Evolutionary conservation across 1,140 invertebrate genomes (phyloP).

Genomic region (Matsumurasca onukii): DNA sequence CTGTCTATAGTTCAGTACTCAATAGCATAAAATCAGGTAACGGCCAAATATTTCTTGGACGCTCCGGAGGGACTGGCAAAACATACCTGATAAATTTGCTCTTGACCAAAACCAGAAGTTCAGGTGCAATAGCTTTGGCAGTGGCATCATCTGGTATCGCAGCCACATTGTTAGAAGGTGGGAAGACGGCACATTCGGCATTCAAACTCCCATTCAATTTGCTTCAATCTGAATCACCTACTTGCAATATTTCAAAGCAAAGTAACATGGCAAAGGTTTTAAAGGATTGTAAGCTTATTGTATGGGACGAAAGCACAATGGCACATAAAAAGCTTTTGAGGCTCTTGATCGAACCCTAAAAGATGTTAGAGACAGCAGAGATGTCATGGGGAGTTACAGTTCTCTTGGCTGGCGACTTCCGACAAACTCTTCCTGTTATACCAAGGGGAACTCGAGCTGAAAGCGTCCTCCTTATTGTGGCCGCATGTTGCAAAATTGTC

Average conservation of each 20-base stretch:
- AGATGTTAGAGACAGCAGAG: constrained; percentile 39
- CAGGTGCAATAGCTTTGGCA: constrained; percentile 42
- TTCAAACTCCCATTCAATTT: constrained; percentile 46
- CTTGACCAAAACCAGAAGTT: constrained; percentile 36
- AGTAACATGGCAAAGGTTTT: constrained; percentile 39
- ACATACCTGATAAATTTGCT: constrained; percentile 40
- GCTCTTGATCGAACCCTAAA: constrained; percentile 40
- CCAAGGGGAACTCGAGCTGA: not conserved
- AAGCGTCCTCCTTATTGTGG: no score
- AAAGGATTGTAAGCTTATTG: constrained; percentile 39
- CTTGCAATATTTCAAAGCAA: constrained; percentile 41
- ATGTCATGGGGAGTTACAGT: constrained; percentile 40
- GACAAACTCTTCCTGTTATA: not conserved
- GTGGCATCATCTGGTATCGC: constrained; percentile 51
- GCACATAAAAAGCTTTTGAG: no score
- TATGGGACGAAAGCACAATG: constrained; percentile 43
- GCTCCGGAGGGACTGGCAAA: constrained; percentile 41
- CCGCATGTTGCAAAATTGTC: no score
- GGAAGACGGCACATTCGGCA: constrained; percentile 48
- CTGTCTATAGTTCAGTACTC: no score
- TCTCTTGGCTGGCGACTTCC: no score
- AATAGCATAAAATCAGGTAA: no score
- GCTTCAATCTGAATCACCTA: constrained; percentile 18
- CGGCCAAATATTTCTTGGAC: constrained; percentile 32
- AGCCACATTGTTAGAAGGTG: constrained; percentile 47